Evolutionary conservation across 2,888 invertebrate species (phyloP), one percentile per base, ranked within the genome.

Genomic region (Melanostoma mellinum): DNA sequence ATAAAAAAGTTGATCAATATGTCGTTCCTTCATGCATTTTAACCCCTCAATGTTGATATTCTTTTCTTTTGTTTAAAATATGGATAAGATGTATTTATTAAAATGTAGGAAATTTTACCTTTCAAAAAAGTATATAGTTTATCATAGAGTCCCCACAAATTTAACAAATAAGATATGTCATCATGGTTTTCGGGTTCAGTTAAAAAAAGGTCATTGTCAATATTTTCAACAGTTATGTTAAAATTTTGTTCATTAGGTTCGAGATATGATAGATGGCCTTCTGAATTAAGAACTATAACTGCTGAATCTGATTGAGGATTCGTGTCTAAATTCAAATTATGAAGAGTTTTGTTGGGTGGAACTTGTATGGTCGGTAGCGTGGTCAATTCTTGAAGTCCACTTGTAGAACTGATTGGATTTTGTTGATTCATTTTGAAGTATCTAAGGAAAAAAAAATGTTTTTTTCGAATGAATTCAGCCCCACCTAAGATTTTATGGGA

Each of bases 1-100:
- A 2, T 9, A n/a, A 6, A 53, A 53, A 10, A 53, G 2, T 53
- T 53, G 53, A 36, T 53, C 53, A 4, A 53, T 53, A 36, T 53
- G 53, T 2, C 53, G 4, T 53, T 53, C 36, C 36, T 36, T 53
- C 53, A 53, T 53, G 6, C 53, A 53, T 53, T 53, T 53, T 10
- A 53, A 36, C 8, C 53, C 53, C 1, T 53, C 53, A 36, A 36
- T 10, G 36, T 53, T 53, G 35, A 53, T 53, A 10, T 53, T 36
- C 10, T 36, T 53, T 53, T 53, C 53, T 53, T 1, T 53, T 2
- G 10, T 36, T 6, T n/a, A 4, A 52, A 6, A 30, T n/a, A 6
- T 32, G 32, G 2, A 9, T 2, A 52, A 52, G 6, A 3, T 5
- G 30, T 30, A 32, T 5, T 20, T 32, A 5, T 50, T 32, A 5